Evolutionary conservation across 1,140 invertebrate species (phyloP).

Genomic region (Zaprionus taronus): DNA sequence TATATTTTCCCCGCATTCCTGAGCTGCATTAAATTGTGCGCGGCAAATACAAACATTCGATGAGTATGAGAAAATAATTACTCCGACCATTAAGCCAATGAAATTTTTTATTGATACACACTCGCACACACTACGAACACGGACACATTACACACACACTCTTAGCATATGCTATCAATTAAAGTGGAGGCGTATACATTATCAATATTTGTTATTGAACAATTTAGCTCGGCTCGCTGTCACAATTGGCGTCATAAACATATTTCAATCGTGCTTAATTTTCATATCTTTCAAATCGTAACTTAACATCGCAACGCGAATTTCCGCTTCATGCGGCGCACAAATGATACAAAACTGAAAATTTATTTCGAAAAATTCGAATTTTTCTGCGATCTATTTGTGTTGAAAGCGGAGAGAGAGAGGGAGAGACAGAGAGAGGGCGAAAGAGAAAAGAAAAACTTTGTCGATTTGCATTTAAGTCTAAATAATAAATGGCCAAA

Average conservation of each 20-base stretch:
- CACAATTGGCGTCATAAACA: constrained; percentile 34
- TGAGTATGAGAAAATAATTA: constrained; percentile 31
- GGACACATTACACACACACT: neutral
- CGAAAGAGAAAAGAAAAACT: neutral
- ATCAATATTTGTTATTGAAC: constrained; percentile 8
- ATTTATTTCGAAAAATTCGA: neutral
- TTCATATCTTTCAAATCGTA: neutral
- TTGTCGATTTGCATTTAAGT: constrained; percentile 25
- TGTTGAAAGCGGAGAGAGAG: neutral
- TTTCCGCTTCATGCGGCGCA: constrained; percentile 4
- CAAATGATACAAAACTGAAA: constrained; percentile 1
- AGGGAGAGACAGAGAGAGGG: neutral
- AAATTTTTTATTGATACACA: constrained; percentile 32
- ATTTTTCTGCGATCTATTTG: neutral
- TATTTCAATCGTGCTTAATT: constrained; percentile 26
- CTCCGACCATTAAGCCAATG: constrained; percentile 32
- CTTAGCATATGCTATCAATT: constrained; percentile 15
- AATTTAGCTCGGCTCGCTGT: constrained; percentile 17
- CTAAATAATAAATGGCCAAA: constrained; percentile 28
- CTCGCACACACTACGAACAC: neutral
- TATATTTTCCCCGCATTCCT: constrained; percentile 25
- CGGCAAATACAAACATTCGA: neutral
- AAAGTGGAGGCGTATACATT: constrained; percentile 2
- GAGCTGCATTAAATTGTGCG: constrained; percentile 34
- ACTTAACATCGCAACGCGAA: neutral